A percentile compares a stretch with the other conserved stretches of the same genome.
phyloP scores from a whole-genome alignment of 2,113 vertebrate genomes.

The Pedetes capensis region DNA sequence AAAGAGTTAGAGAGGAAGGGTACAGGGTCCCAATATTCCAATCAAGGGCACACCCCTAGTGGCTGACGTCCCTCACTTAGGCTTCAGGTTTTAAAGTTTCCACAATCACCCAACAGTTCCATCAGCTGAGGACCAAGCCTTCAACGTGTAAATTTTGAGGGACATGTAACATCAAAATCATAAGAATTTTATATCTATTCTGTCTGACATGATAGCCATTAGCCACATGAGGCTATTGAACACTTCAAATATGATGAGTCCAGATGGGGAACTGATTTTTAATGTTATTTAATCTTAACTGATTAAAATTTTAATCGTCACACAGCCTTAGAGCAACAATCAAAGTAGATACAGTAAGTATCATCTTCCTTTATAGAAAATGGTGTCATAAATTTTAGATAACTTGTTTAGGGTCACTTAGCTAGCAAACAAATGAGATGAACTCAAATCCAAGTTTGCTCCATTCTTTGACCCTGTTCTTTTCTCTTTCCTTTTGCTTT shows the following conservation, averaged over 20 bases:
- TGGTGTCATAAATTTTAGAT: neutral
- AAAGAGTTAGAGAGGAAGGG: neutral
- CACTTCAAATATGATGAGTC: neutral
- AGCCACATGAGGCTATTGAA: rapidly evolving
- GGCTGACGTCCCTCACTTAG: neutral
- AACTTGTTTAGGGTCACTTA: neutral
- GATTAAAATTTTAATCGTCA: neutral
- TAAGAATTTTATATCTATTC: neutral
- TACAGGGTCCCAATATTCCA: neutral
- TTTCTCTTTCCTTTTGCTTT: neutral
- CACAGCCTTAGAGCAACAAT: neutral
- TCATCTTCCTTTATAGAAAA: neutral
- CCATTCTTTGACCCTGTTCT: neutral
- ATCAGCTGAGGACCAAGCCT: neutral
- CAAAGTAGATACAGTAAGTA: neutral
- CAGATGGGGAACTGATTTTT: neutral
- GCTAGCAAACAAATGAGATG: neutral
- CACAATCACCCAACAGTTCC: neutral
- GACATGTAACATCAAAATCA: neutral
- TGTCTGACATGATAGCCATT: neutral
- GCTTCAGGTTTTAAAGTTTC: neutral
- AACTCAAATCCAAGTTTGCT: neutral
- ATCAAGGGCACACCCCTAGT: no score
- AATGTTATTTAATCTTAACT: neutral
- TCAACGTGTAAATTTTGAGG: neutral